Base-by-base conservation (phyloP, 1,140 invertebrate species). In the Trachymyrmex septentrionalis region DNA sequence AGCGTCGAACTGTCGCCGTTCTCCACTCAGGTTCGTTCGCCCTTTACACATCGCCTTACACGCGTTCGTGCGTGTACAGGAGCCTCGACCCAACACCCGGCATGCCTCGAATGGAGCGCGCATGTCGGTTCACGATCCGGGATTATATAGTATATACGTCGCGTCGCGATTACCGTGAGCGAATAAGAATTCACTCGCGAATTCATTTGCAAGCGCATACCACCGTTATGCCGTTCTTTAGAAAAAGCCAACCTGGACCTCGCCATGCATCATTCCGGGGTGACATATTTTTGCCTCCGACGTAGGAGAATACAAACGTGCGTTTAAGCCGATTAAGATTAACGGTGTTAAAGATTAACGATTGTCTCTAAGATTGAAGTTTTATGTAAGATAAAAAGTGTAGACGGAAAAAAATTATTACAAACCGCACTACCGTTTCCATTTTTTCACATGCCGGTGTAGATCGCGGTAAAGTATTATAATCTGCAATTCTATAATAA, bases 1-100 rank as follows among this genome's bases (percentile, higher is more conserved):
- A 90, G 78, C 50, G 63, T 77, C 80, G 34, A 59, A 12, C 63
- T 24, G 80, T 75, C 53, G 44, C 67, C 44, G 3, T 53, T 59
- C 59, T 1, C 61, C 4, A 30, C 10, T 34, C 6, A 61, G n/a
- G 86, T 90, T 90, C 88, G 75, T 90, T 90, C 86, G 73, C 80
- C 24, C 86, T 87, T 76, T 34, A 75, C 73, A 38, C 73, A 30
- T 3, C 19, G 55, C 24, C 27, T 84, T 75, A 75, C 69, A n/a
- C 78, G 50, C 57, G 57, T 44, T 34, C n/a, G n/a, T 30, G 6
- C 57, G 84, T 61, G 84, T 61, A 30, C 44, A 5, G 24, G 48
- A 61, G 16, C 64, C 44, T 75, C 38, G 69, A 64, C 67, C 61
- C 14, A 59, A 21, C 85, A 7, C 21, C 30, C 66, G 34, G 4